Conservation (phyloP, 1,140 invertebrate species). For the Cecropterus lyciades region DNA sequence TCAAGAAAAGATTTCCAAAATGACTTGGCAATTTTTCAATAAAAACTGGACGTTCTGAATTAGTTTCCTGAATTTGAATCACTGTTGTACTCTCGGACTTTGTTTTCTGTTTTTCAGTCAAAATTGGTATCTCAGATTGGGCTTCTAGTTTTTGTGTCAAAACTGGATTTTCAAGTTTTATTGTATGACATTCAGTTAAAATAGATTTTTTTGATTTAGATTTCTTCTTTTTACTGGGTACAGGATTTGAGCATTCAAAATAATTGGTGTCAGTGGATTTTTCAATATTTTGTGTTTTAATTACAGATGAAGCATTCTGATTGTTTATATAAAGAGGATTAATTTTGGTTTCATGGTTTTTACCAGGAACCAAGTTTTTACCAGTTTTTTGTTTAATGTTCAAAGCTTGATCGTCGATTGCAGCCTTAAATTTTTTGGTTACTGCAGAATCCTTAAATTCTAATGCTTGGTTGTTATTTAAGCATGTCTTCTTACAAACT, state of each 20-base stretch:
- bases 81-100: not conserved
- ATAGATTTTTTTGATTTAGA: conserved; percentile 5
- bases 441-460: no score
- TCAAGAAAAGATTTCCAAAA: not conserved
- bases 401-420: no score
- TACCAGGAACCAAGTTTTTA: not conserved
- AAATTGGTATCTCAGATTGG: conserved; percentile 4
- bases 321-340: not conserved
- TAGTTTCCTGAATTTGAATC: not conserved
- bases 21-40: conserved; percentile 1
- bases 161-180: conserved; percentile 1
- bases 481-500: no score
- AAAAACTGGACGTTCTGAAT: not conserved
- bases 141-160: not conserved
- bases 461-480: no score
- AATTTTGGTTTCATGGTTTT: no score
- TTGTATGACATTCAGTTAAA: conserved; percentile 4
- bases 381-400: no score
- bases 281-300: conserved; percentile 5
- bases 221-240: conserved; percentile 22
- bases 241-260: conserved; percentile 11
- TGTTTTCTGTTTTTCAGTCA: not conserved
- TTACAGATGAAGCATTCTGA: not conserved
- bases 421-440: no score
- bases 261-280: not conserved